Evolutionary conservation across 2,888 invertebrate species (phyloP), one percentile per base, ranked within the genome.

Genomic region (Acanthosepion esculentum): DNA sequence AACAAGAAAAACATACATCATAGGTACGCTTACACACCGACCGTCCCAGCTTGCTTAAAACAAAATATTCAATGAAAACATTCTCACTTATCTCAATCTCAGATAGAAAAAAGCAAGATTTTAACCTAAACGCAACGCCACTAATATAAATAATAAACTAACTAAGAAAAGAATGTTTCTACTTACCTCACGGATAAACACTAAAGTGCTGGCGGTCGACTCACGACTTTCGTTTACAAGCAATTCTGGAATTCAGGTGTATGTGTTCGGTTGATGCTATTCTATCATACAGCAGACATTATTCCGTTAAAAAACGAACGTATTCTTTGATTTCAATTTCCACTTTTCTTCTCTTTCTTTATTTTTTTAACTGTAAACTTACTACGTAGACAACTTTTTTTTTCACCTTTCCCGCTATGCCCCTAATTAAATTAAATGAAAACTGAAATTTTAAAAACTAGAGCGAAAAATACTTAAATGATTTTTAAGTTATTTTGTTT

Each of bases 31-130:
- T 78, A n/a, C 23, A 78, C n/a, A 78, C 78, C 78, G n/a, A 78
- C n/a, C 78, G 78, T 78, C 78, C 78, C 78, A 78, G n/a, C 78
- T 78, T 78, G 78, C 78, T n/a, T n/a, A 78, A 78, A 78, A 78
- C 12, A n/a, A n/a, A 78, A 15, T 78, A 78, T 33, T 78, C 15
- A 78, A 78, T 78, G 78, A 78, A 78, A 78, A 78, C 33, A 33
- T 15, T 4, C n/a, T 78, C 15, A n/a, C 15, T 78, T n/a, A 78
- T n/a, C n/a, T 12, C n/a, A 33, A 18, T 33, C 18, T 78, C n/a
- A 78, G 12, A 78, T 8, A 33, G 78, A n/a, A 78, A 78, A 78
- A 78, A n/a, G 10, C 10, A 78, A 78, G 5, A 12, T 78, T 78
- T n/a, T n/a, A 33, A 78, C n/a, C n/a, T 12, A 33, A 78, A n/a